phyloP scores from a whole-genome alignment of 2,888 invertebrate species.

The Chymomyza fuscimana region DNA sequence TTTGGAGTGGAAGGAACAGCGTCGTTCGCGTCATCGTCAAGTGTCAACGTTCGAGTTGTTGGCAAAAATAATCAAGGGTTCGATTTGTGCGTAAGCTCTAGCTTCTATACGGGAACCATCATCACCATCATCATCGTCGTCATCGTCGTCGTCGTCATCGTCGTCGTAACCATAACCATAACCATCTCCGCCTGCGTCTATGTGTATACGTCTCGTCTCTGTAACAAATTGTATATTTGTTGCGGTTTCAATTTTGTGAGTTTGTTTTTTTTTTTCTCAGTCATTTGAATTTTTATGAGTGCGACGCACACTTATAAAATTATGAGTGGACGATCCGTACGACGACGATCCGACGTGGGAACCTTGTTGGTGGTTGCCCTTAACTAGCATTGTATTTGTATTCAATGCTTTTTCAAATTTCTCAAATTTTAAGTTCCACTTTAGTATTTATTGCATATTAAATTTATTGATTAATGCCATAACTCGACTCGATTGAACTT shows the following conservation, averaged over 20 bases:
- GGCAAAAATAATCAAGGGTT: constrained; percentile 5
- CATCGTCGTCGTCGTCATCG: not conserved
- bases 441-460: not conserved
- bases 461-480: not conserved
- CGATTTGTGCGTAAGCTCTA: constrained; percentile 55
- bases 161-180: constrained; percentile 13
- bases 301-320: constrained; percentile 62
- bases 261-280: constrained; percentile 33
- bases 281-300: constrained; percentile 63
- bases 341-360: not conserved
- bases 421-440: not conserved
- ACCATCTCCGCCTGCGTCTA: not conserved
- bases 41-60: constrained; percentile 39
- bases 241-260: constrained; percentile 42
- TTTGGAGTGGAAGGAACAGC: not conserved
- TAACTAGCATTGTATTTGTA: not conserved
- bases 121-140: constrained; percentile 15
- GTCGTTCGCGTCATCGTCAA: constrained; percentile 39
- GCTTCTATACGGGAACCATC: constrained; percentile 16
- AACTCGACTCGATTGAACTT: not conserved
- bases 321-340: constrained; percentile 53
- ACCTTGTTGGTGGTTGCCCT: not conserved
- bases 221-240: constrained; percentile 72
- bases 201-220: constrained; percentile 55
- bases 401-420: not conserved